phyloP scores from a whole-genome alignment of 2,797 vertebrate genomes.

The Falco columbarius region DNA sequence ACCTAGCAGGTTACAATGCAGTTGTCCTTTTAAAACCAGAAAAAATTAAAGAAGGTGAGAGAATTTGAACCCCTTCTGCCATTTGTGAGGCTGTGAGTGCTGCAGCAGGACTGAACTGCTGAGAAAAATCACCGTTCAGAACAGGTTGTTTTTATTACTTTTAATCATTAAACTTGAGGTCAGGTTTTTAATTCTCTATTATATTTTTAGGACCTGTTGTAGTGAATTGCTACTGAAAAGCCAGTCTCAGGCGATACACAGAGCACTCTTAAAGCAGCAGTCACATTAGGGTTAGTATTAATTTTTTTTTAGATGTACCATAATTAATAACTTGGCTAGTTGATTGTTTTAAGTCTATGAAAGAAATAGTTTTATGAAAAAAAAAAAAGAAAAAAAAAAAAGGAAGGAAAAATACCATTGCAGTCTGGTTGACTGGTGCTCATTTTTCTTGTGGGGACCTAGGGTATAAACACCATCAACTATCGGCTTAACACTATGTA shows the following conservation, averaged over 20 bases:
- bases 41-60: constrained; percentile 23
- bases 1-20: constrained; percentile 58
- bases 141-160: constrained; percentile 69
- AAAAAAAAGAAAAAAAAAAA: not conserved
- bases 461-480: constrained; percentile 30
- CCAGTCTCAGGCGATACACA: constrained; percentile 75
- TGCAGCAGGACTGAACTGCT: constrained; percentile 59
- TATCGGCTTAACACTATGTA: constrained; percentile 49
- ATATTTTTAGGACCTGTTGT: constrained; percentile 83
- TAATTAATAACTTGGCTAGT: constrained; percentile 82
- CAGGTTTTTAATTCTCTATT: constrained; percentile 78
- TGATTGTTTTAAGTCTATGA: constrained; percentile 81
- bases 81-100: constrained; percentile 61
- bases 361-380: constrained; percentile 82
- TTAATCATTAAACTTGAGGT: constrained; percentile 76
- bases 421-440: constrained; percentile 73
- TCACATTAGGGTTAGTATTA: constrained; percentile 84
- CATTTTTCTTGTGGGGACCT: constrained; percentile 54
- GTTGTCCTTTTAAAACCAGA: constrained; percentile 55
- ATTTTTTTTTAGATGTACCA: constrained; percentile 81
- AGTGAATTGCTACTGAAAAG: constrained; percentile 84
- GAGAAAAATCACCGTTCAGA: constrained; percentile 61
- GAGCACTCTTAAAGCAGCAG: constrained; percentile 82
- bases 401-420: constrained; percentile 62
- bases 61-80: constrained; percentile 49